phyloP scores from a whole-genome alignment of 2,113 vertebrate genomes.

The Caloenas nicobarica region DNA sequence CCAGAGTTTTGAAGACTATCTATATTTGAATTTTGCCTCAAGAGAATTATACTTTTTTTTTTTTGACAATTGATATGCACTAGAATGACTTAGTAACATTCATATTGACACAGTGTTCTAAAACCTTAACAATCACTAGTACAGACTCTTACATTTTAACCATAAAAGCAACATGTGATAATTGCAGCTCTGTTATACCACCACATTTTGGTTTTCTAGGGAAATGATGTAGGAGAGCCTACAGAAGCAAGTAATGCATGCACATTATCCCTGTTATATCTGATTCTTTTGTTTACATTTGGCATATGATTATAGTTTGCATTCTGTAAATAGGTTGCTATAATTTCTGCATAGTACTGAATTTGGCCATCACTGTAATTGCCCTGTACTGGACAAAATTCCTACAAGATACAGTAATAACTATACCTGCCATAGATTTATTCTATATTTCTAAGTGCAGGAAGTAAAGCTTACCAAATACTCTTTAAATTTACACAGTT shows the following conservation, averaged over 20 bases:
- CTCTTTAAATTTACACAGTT: neutral
- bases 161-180: neutral
- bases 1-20: neutral
- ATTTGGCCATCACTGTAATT: neutral
- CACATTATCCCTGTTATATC: neutral
- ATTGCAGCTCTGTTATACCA: neutral
- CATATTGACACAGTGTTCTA: neutral
- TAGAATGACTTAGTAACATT: neutral
- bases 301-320: neutral
- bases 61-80: neutral
- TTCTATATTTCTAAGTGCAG: neutral
- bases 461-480: neutral
- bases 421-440: neutral
- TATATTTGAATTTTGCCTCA: neutral
- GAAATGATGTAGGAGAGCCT: neutral
- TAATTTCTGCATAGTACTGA: neutral
- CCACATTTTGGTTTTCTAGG: accelerated
- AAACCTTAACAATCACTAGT: neutral
- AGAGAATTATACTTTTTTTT: neutral
- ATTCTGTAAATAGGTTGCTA: neutral
- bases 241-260: neutral
- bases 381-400: neutral
- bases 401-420: neutral
- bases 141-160: neutral
- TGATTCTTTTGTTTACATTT: neutral